Conservation (phyloP, 1,140 invertebrate genomes). For the Pygmarrhopalites habei region DNA sequence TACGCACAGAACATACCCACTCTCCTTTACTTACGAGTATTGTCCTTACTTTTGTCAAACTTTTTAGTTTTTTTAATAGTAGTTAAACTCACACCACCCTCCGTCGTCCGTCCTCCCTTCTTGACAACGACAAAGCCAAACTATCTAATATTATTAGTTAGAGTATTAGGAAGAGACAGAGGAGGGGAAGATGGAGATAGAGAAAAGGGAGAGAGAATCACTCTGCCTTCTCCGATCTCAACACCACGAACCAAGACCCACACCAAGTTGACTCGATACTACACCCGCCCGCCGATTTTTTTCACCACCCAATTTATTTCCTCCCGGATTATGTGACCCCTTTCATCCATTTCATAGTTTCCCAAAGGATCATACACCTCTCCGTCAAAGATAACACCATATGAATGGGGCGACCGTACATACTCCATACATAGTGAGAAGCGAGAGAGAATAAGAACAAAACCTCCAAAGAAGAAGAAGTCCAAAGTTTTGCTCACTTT, state of each 20-base stretch:
- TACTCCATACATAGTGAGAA: constrained; percentile 7
- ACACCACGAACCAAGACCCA: background rate
- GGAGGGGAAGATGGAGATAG: background rate
- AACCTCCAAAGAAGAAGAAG: background rate
- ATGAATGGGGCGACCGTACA: background rate
- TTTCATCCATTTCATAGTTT: constrained; percentile 25
- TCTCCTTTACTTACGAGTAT: too few relatives aligned
- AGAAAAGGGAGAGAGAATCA: background rate
- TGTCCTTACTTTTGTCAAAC: too few relatives aligned
- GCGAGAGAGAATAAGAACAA: constrained; percentile 8
- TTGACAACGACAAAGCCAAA: too few relatives aligned
- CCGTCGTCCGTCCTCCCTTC: too few relatives aligned
- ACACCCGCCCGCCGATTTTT: constrained; percentile 29
- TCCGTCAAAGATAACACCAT: constrained; percentile 5
- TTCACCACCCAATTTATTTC: constrained; percentile 37
- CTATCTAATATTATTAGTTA: too few relatives aligned
- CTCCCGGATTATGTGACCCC: constrained; percentile 37
- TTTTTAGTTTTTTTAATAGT: too few relatives aligned
- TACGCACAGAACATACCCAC: constrained; percentile 41
- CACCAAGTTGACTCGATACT: background rate
- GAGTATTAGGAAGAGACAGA: too few relatives aligned
- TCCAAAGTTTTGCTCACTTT: constrained; percentile 9
- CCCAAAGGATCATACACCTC: constrained; percentile 6
- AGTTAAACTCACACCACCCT: too few relatives aligned
- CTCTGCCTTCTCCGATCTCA: background rate